Evolutionary conservation across 2,888 invertebrate genomes (phyloP).

Genomic region (Cephonodes hylas): DNA sequence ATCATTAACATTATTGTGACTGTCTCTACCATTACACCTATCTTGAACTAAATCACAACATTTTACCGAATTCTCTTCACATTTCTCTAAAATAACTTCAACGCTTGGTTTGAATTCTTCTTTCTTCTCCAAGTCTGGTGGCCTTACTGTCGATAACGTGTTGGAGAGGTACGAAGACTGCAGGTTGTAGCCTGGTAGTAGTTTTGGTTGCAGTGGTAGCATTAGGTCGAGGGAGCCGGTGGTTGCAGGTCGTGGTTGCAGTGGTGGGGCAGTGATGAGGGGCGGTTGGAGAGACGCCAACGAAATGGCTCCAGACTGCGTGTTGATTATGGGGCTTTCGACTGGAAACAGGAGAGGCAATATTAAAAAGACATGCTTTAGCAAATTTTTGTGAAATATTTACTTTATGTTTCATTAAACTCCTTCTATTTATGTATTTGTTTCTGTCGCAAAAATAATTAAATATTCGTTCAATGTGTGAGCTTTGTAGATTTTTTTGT

Average conservation of each 20-base stretch:
- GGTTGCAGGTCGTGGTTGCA: conserved; percentile 86
- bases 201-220: conserved; percentile 87
- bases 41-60: conserved; percentile 52
- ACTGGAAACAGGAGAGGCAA: conserved; percentile 68
- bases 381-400: background rate
- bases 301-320: conserved; percentile 71
- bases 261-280: conserved; percentile 79
- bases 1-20: conserved; percentile 50
- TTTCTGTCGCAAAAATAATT: no score
- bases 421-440: no score
- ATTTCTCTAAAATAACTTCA: conserved; percentile 63
- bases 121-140: conserved; percentile 57
- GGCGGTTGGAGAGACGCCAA: conserved; percentile 79
- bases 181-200: conserved; percentile 81
- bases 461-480: no score
- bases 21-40: conserved; percentile 38
- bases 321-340: conserved; percentile 78
- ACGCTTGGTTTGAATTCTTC: conserved; percentile 59
- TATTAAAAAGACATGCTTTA: conserved; percentile 9
- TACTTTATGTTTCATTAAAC: no score
- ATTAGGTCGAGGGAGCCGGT: conserved; percentile 85
- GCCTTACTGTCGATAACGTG: conserved; percentile 75
- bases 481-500: no score
- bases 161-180: conserved; percentile 75
- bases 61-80: conserved; percentile 46